phyloP scores from a whole-genome alignment of 2,888 invertebrate genomes.

The Andrena bicolor region DNA sequence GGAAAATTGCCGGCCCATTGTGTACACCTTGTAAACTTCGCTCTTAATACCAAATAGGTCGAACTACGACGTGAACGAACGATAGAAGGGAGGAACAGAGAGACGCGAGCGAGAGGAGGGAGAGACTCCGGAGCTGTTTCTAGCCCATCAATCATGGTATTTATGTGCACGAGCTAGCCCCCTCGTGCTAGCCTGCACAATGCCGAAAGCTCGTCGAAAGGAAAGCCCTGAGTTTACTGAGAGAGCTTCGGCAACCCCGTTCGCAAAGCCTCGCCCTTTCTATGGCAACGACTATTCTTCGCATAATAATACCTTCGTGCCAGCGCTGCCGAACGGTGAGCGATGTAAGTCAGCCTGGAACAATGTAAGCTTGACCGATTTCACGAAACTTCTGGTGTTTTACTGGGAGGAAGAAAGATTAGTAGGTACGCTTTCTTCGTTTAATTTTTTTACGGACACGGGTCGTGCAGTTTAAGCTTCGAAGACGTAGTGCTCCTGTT shows the following conservation, averaged over 20 bases:
- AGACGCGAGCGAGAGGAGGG: slow-evolving; percentile 20
- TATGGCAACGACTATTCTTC: slow-evolving; percentile 60
- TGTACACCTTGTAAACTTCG: slow-evolving; percentile 74
- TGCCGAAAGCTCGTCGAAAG: slow-evolving; percentile 72
- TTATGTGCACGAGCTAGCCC: slow-evolving; percentile 69
- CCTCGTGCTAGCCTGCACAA: slow-evolving; percentile 67
- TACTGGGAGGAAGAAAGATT: background rate
- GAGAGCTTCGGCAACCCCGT: slow-evolving; percentile 63
- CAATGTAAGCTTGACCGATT: background rate
- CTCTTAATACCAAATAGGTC: slow-evolving; percentile 42
- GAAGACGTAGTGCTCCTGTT: background rate
- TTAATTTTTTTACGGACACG: background rate
- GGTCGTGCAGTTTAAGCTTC: no score
- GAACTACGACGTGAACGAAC: slow-evolving; percentile 36
- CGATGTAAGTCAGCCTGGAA: slow-evolving; percentile 38
- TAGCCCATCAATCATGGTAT: slow-evolving; percentile 80
- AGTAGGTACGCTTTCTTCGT: slow-evolving; percentile 1
- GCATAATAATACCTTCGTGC: slow-evolving; percentile 62
- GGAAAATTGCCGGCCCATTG: slow-evolving; percentile 69
- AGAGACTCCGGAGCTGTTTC: slow-evolving; percentile 75
- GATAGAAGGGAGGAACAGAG: slow-evolving; percentile 26
- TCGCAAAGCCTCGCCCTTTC: slow-evolving; percentile 50
- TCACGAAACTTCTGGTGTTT: background rate
- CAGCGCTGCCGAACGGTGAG: slow-evolving; percentile 19
- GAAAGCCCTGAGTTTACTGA: slow-evolving; percentile 68